Conservation (phyloP, 1,140 invertebrate species). For the Druon quercuslanigerum region DNA sequence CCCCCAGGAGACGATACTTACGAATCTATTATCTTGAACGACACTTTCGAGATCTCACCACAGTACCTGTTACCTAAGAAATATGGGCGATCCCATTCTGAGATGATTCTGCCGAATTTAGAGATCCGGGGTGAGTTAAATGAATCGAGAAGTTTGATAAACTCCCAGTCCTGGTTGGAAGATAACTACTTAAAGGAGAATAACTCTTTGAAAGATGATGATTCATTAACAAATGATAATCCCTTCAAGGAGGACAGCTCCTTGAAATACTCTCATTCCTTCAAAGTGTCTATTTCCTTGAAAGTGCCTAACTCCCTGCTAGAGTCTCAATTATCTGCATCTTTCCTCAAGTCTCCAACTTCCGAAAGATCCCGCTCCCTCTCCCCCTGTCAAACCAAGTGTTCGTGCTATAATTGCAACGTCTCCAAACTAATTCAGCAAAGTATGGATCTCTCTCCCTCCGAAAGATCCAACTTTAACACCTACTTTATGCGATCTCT, state of each 20-base stretch:
- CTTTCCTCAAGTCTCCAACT: background rate
- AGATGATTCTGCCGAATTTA: slow-evolving; percentile 60
- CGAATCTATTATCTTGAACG: slow-evolving; percentile 12
- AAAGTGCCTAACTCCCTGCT: slow-evolving; percentile 2
- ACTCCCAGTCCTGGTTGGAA: background rate
- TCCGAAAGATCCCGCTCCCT: slow-evolving; percentile 61
- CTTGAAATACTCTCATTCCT: background rate
- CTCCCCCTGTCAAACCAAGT: slow-evolving; percentile 55
- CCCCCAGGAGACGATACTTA: background rate
- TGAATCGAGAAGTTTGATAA: slow-evolving; percentile 3
- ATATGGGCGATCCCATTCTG: slow-evolving; percentile 68
- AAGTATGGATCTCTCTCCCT: slow-evolving; percentile 62
- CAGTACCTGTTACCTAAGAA: slow-evolving; percentile 48
- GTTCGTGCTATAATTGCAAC: slow-evolving; percentile 70
- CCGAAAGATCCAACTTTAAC: slow-evolving; percentile 64
- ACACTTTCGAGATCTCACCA: slow-evolving; percentile 6
- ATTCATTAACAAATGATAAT: background rate
- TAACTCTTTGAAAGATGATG: background rate
- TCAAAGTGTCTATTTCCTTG: slow-evolving; percentile 1
- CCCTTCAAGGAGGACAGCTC: background rate
- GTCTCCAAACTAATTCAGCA: slow-evolving; percentile 66
- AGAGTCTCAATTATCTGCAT: background rate
- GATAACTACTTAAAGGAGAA: background rate
- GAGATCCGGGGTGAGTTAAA: slow-evolving; percentile 66
- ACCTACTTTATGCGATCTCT: slow-evolving; percentile 66